These are phyloP conservation scores for Zygogramma bicolorata DNA, from an alignment of 2,888 invertebrate genomes.

Conservation along the genomic window DNA sequence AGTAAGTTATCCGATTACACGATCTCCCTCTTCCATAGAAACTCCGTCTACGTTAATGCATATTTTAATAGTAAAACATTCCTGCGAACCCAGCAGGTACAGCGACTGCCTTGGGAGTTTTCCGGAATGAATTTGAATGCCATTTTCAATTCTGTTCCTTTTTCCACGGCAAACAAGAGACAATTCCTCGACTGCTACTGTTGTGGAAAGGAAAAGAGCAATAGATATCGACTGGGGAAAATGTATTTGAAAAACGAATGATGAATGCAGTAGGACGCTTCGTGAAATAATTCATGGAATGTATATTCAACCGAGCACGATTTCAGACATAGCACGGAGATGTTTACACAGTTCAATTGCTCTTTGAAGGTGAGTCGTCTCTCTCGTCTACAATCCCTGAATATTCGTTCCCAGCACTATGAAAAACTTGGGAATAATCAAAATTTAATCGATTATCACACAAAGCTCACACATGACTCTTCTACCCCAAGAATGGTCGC, in stretches of 20 bases:
- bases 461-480: too few relatives aligned
- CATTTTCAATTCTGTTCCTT: slow-evolving; percentile 48
- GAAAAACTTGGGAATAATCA: too few relatives aligned
- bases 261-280: not conserved
- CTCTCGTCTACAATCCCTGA: too few relatives aligned
- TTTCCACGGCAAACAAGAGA: slow-evolving; percentile 42
- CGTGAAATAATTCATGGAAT: too few relatives aligned
- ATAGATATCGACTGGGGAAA: slow-evolving; percentile 22
- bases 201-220: slow-evolving; percentile 34
- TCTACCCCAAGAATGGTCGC: too few relatives aligned
- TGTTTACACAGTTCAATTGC: too few relatives aligned
- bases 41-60: slow-evolving; percentile 34
- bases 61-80: slow-evolving; percentile 36
- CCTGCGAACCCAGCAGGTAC: slow-evolving; percentile 49
- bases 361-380: too few relatives aligned
- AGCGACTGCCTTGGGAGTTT: slow-evolving; percentile 49
- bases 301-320: too few relatives aligned
- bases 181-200: slow-evolving; percentile 22
- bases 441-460: too few relatives aligned
- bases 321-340: too few relatives aligned
- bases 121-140: slow-evolving; percentile 59
- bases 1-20: not conserved
- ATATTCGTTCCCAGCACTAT: too few relatives aligned
- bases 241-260: not conserved
- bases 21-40: slow-evolving; percentile 18